A percentile compares a stretch with the other conserved stretches of the same genome.
Evolutionary conservation across 2,113 vertebrate species (phyloP).

Genomic region (Rhagologus leucostigma): DNA sequence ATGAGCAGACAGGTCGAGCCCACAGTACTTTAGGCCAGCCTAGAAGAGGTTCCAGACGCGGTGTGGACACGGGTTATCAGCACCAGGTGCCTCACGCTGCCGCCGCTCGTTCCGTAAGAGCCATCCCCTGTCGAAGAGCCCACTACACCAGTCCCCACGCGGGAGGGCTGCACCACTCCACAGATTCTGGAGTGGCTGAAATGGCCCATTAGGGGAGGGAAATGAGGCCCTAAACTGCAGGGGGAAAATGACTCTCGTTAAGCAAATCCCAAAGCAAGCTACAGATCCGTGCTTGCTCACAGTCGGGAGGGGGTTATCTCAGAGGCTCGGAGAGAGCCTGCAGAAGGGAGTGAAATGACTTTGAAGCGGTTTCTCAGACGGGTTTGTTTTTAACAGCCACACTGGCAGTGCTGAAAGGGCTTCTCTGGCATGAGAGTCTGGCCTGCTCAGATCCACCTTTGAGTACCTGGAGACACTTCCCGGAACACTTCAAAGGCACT

Average conservation of each 20-base stretch:
- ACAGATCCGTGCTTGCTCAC: not conserved
- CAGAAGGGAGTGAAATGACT: not conserved
- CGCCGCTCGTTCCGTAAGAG: not conserved
- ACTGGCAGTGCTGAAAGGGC: not conserved
- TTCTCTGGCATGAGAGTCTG: not conserved
- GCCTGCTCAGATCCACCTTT: not conserved
- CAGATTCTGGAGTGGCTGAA: not conserved
- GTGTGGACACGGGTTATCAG: not conserved
- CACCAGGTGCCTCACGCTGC: not conserved
- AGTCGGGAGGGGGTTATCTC: not conserved
- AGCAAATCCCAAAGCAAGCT: not conserved
- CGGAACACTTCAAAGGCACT: not conserved
- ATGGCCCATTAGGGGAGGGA: not conserved
- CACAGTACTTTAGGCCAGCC: not conserved
- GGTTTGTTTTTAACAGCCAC: not conserved
- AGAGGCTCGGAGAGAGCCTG: not conserved
- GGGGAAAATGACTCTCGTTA: not conserved
- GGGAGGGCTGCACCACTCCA: not conserved
- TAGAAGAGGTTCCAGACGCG: not conserved
- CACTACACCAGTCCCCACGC: accelerated
- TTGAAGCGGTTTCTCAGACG: not conserved
- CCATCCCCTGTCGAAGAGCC: not conserved
- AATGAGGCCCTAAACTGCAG: not conserved
- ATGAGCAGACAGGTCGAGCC: not conserved
- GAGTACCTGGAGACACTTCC: not conserved